Conservation (phyloP, 2,113 vertebrate species). For the Gavia stellata region DNA sequence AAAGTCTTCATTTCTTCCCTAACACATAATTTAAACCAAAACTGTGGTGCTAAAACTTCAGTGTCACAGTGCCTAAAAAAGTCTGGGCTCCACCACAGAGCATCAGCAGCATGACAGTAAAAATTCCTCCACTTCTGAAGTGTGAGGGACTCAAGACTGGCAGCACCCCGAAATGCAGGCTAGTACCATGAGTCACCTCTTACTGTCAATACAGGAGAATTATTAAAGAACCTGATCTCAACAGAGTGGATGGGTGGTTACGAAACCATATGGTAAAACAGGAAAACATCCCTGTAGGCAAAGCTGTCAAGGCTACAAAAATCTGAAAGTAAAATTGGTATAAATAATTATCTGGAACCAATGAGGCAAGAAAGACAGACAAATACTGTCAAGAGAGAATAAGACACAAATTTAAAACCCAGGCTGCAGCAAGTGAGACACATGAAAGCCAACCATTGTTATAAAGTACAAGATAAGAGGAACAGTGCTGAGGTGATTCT, state of each 20-base stretch:
- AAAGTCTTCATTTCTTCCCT: neutral
- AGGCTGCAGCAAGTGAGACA: neutral
- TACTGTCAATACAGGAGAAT: neutral
- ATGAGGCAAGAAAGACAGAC: constrained; percentile 16
- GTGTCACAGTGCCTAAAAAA: neutral
- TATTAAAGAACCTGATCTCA: neutral
- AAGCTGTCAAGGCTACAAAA: constrained; percentile 17
- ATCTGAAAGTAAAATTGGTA: constrained; percentile 56
- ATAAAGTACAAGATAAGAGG: neutral
- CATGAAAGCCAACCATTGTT: neutral
- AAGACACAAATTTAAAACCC: constrained; percentile 5
- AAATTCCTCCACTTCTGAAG: neutral
- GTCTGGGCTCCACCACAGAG: neutral
- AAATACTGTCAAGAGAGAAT: constrained; percentile 15
- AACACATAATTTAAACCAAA: neutral
- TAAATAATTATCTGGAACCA: constrained; percentile 53
- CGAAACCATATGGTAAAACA: neutral
- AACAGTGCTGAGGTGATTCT: neutral
- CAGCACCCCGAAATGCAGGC: neutral
- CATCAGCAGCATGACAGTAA: neutral
- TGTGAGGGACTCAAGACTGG: neutral
- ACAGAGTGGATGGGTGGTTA: neutral
- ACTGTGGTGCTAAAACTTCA: neutral
- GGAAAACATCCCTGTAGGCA: neutral
- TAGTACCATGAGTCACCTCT: neutral